Evolutionary conservation across 2,888 invertebrate genomes (phyloP), one percentile per base, ranked within the genome.

Genomic region (Myopa tessellatipennis): DNA sequence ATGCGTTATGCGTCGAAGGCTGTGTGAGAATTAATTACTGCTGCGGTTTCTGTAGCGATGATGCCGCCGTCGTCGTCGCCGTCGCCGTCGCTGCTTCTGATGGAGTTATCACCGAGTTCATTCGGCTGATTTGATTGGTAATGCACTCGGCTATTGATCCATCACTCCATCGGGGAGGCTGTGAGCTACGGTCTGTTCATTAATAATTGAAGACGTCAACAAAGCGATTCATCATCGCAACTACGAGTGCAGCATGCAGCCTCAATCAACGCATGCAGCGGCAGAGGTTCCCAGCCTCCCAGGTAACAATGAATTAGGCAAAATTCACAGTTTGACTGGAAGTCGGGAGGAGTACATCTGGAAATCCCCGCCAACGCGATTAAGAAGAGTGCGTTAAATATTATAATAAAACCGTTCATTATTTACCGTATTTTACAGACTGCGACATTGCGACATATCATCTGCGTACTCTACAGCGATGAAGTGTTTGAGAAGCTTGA

Each of bases 61-160:
- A 26, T 78, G 75, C 68, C 67, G 77, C 61, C 74, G 60, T 74
- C 50, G 74, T 52, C 61, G 55, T 71, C 71, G 69, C 65, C 34
- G 67, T 52, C 61, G 55, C 74, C 71, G 69, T 55, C 34, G 67
- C n/a, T 74, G 61, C 70, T 75, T 73, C 60, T 76, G 72, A 71
- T 80, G 79, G 45, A 34, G 78, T 80, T 68, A 75, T 75, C 75
- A 69, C n/a, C 69, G 68, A 65, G 67, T 58, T 58, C 68, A 75
- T 68, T 69, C 68, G 68, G 60, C 36, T 55, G 60, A 75, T 68
- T 55, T 67, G 58, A 58, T 73, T 77, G 79, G 79, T 77, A 75
- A 60, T 58, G 38, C 60, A 61, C 45, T 36, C 16, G 16, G 58
- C 36, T 12, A 74, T 12, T 34, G n/a, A 36, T 34, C n/a, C 55